Conservation (phyloP, 2,113 vertebrate species). For the Tupaia chinensis region DNA sequence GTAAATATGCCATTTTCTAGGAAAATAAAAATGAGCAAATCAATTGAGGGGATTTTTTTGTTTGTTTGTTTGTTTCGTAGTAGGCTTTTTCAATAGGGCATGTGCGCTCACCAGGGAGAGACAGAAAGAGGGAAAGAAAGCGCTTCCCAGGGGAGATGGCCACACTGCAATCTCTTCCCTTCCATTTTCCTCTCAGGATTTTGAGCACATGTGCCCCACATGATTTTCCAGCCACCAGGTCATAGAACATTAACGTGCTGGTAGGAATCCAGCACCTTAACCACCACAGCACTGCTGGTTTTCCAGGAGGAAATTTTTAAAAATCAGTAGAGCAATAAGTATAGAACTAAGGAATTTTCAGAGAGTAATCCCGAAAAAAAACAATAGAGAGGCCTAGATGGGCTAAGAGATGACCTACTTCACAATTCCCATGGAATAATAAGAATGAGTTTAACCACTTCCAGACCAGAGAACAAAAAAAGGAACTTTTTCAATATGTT, state of each 20-base stretch:
- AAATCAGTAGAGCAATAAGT: constrained; percentile 7
- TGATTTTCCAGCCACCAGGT: too few species aligned
- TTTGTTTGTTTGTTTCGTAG: too few species aligned
- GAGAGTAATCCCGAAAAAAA: constrained; percentile 47
- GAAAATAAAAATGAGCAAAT: constrained; percentile 27
- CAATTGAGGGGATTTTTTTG: not conserved
- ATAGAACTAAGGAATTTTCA: not conserved
- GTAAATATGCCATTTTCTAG: not conserved
- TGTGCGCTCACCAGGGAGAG: too few species aligned
- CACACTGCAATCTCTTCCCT: too few species aligned
- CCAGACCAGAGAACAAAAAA: not conserved
- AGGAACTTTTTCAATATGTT: not conserved
- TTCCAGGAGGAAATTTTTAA: not conserved
- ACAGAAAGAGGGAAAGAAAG: too few species aligned
- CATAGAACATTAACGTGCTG: too few species aligned
- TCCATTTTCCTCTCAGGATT: too few species aligned
- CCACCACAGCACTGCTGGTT: too few species aligned
- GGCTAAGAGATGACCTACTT: constrained; percentile 62
- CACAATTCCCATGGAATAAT: constrained; percentile 9
- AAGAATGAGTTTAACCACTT: constrained; percentile 45
- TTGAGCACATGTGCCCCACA: too few species aligned
- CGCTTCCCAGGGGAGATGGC: too few species aligned
- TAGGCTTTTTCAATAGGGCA: too few species aligned
- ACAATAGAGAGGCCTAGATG: constrained; percentile 23
- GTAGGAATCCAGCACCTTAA: too few species aligned